Conservation (phyloP, 2,797 vertebrate genomes). For the Tokudaia muenninki region DNA sequence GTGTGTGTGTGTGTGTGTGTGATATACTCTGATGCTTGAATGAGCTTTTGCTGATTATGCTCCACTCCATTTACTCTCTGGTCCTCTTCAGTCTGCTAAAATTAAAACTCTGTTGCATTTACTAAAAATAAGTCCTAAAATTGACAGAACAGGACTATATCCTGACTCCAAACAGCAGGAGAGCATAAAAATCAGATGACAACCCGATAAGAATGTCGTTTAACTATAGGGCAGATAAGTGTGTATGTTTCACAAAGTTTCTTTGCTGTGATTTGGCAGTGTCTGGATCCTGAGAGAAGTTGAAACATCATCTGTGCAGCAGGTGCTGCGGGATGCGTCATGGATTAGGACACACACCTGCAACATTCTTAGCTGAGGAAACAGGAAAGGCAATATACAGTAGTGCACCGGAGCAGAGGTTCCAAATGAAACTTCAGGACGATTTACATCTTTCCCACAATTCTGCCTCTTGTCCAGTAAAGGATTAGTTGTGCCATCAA, state of each 20-base stretch:
- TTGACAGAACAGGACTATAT: neutral
- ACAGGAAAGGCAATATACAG: neutral
- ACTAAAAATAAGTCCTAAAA: neutral
- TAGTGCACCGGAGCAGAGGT: neutral
- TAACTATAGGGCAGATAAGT: neutral
- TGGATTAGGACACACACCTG: neutral
- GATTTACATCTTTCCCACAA: neutral
- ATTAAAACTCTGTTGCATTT: neutral
- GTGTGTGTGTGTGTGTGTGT: neutral
- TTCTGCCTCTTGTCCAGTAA: conserved; percentile 34
- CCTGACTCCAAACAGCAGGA: neutral
- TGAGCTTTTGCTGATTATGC: neutral
- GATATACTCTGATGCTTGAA: neutral
- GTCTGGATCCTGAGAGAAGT: neutral
- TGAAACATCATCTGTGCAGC: neutral
- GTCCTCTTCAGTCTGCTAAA: conserved; percentile 1
- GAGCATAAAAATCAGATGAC: neutral
- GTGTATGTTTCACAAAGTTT: neutral
- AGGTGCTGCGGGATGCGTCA: neutral
- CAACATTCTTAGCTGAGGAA: neutral
- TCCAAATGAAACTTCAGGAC: neutral
- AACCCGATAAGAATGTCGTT: neutral
- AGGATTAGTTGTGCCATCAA: conserved; percentile 2
- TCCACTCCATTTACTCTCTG: conserved; percentile 8
- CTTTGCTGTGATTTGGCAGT: neutral